Conservation (phyloP, 2,113 vertebrate species). For the Oreochromis niloticus region DNA sequence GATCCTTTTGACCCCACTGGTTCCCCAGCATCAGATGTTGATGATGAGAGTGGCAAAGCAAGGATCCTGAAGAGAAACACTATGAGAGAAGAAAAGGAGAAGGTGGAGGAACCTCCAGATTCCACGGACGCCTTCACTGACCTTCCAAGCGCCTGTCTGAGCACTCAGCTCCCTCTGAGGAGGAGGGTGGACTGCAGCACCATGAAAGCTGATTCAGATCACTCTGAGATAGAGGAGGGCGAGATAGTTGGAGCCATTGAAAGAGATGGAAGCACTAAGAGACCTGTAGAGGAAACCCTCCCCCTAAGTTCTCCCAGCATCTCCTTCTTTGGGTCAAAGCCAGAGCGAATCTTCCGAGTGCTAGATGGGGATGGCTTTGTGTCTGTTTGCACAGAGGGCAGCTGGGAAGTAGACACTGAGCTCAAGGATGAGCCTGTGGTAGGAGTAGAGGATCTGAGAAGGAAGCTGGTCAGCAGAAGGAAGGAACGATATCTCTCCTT, state of each 20-base stretch:
- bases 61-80: background rate
- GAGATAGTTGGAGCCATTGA: conserved; percentile 78
- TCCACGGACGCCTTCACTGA: conserved; percentile 44
- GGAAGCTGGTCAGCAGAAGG: conserved; percentile 82
- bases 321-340: conserved; percentile 64
- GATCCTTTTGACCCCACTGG: conserved; percentile 92
- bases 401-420: conserved; percentile 65
- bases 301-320: conserved; percentile 36
- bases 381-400: conserved; percentile 71
- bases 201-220: conserved; percentile 55
- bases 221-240: conserved; percentile 88
- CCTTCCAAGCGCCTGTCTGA: conserved; percentile 27
- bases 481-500: conserved; percentile 77
- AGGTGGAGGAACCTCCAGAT: conserved; percentile 64
- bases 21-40: conserved; percentile 73
- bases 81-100: conserved; percentile 29
- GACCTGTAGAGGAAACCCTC: conserved; percentile 12
- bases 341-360: conserved; percentile 74
- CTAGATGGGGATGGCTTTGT: conserved; percentile 81
- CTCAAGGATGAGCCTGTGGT: conserved; percentile 57
- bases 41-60: background rate
- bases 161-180: conserved; percentile 50
- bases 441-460: conserved; percentile 77
- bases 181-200: conserved; percentile 44
- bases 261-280: conserved; percentile 28